Evolutionary conservation across 1,140 invertebrate species (phyloP).

Genomic region (Cataglyphis hispanica): DNA sequence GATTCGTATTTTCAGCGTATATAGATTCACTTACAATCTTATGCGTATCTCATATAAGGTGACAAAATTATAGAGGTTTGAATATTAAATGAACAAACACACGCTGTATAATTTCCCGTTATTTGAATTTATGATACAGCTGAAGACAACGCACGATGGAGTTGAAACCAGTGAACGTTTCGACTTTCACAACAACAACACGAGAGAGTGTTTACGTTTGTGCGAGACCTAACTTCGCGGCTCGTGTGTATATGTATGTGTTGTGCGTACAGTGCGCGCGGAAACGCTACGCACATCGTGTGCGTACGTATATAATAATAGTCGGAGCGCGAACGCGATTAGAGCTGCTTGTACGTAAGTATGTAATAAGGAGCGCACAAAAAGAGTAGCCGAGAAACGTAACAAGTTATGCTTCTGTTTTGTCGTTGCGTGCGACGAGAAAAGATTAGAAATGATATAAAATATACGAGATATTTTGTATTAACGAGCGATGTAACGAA

Average conservation of each 20-base stretch:
- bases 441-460: conserved; percentile 1
- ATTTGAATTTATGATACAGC: neutral
- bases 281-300: conserved; percentile 32
- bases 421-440: neutral
- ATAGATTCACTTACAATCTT: neutral
- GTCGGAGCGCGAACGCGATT: conserved; percentile 38
- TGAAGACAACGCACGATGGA: conserved; percentile 29
- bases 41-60: neutral
- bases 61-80: neutral
- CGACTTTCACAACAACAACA: conserved; percentile 53
- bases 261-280: neutral
- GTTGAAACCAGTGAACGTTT: conserved; percentile 30
- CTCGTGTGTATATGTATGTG: neutral
- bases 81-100: neutral
- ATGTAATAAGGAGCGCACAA: conserved; percentile 27
- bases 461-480: conserved; percentile 15
- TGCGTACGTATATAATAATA: conserved; percentile 66
- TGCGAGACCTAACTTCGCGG: conserved; percentile 11
- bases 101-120: neutral
- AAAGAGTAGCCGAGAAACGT: conserved; percentile 21
- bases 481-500: neutral
- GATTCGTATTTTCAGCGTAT: neutral
- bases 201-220: conserved; percentile 45
- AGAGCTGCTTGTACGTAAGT: conserved; percentile 45
- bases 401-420: conserved; percentile 20